Evolutionary conservation across 2,888 invertebrate genomes (phyloP), one percentile per base, ranked within the genome.

Genomic region (Cerceris ruficornis): DNA sequence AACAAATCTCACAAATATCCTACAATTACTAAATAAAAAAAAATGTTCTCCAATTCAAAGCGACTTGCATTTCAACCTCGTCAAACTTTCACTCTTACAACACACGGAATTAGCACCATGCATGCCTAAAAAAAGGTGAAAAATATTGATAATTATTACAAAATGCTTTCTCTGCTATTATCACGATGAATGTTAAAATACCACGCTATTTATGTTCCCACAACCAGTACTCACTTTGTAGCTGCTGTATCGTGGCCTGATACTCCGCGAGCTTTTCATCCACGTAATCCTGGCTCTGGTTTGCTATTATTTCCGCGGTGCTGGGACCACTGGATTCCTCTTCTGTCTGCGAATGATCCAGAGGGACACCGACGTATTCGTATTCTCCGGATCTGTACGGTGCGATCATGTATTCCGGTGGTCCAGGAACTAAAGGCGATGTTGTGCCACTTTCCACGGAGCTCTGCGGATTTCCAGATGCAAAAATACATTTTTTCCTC

Each of bases 211-310:
- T 43, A 43, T 46, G 5, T 52, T 14, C 7, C 52, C 7, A 7
- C 11, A 52, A 46, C 8, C 9, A 13, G 2, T 65, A 89, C 89
- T 90, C 74, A 91, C 92, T 91, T 95, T 98, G 98, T 89, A 98
- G 93, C 91, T 97, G 95, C 90, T 96, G 96, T 93, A 98, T 98
- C 46, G 98, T 98, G 81, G 97, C 96, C 93, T 98, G 98, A 92
- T 98, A 98, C 93, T 98, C 98, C 66, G 98, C 97, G 89, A 98
- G 94, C 92, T 97, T 97, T 93, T 98, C 98, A 92, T 98, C 98
- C 83, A 98, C 95, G 92, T 98, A 98, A 93, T 98, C 98, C 93
- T 98, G 98, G 76, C 97, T 97, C 93, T 98, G 98, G 92, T 96
- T 96, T 80, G 98, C 98, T 88, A 98, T 98, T 88, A 98, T 98